Conservation (phyloP, 2,888 invertebrate genomes). For the Gonocerus acuteangulatus region DNA sequence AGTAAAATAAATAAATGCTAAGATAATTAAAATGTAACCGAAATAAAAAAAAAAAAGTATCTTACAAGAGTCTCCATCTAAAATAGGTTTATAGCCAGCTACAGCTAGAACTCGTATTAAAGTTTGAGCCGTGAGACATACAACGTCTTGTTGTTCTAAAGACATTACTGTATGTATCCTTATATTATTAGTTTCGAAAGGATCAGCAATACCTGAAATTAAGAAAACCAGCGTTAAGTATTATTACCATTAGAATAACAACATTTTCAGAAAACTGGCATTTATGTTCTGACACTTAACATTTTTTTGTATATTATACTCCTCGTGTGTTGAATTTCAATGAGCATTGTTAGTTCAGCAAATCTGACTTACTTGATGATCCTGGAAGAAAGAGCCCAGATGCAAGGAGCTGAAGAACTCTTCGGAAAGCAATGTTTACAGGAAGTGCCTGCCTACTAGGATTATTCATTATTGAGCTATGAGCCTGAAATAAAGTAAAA, state of each 20-base stretch:
- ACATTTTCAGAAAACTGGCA: background rate
- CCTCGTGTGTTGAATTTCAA: too few species aligned
- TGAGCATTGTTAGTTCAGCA: too few species aligned
- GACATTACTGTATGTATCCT: constrained; percentile 86
- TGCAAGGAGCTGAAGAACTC: constrained; percentile 83
- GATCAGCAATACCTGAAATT: constrained; percentile 72
- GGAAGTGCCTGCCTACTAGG: constrained; percentile 86
- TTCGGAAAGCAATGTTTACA: constrained; percentile 82
- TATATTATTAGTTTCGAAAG: constrained; percentile 82
- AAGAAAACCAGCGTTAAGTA: background rate
- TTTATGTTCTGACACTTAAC: too few species aligned
- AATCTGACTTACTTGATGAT: constrained; percentile 55
- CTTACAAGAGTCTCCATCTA: constrained; percentile 54
- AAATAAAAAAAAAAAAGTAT: constrained; percentile 22
- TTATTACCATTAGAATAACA: constrained; percentile 8
- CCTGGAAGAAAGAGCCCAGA: constrained; percentile 94
- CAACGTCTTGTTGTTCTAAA: constrained; percentile 83
- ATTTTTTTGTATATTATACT: too few species aligned
- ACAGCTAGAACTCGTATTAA: constrained; percentile 82
- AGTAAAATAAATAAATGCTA: too few species aligned
- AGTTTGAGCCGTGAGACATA: constrained; percentile 90
- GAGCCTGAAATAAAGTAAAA: constrained; percentile 52
- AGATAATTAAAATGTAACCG: too few species aligned
- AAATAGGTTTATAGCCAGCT: constrained; percentile 86
- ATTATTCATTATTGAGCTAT: constrained; percentile 94